These are phyloP conservation scores for Epinotia bilunana DNA, from an alignment of 2,888 invertebrate species.

Conservation along the genomic window DNA sequence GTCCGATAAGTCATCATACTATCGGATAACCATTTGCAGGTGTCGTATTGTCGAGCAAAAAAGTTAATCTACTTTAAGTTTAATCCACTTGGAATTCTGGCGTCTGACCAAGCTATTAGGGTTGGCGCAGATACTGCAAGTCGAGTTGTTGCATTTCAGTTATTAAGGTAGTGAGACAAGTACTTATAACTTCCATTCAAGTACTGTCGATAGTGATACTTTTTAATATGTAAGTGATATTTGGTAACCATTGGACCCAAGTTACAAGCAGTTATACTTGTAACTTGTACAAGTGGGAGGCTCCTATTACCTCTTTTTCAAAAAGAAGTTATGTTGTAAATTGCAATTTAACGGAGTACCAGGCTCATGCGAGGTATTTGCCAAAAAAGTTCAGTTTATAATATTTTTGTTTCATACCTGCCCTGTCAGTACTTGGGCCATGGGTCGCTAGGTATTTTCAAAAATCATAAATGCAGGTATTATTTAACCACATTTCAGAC, in stretches of 20 bases:
- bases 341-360: too few species aligned
- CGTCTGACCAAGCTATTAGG: conserved; percentile 40
- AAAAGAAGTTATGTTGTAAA: too few species aligned
- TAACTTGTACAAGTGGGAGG: neutral
- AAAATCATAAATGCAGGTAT: too few species aligned
- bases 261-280: neutral
- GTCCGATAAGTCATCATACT: too few species aligned
- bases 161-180: conserved; percentile 8
- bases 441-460: too few species aligned
- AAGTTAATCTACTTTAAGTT: conserved; percentile 43
- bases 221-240: neutral
- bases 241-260: neutral
- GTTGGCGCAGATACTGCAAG: conserved; percentile 22
- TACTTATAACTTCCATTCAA: neutral
- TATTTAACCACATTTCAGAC: too few species aligned
- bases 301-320: neutral
- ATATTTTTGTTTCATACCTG: too few species aligned
- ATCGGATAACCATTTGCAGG: conserved; percentile 35
- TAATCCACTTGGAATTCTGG: conserved; percentile 44
- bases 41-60: conserved; percentile 37
- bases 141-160: conserved; percentile 30
- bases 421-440: too few species aligned
- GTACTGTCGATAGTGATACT: neutral
- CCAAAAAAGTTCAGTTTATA: too few species aligned
- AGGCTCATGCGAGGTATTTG: too few species aligned